Conservation (phyloP, 1,140 invertebrate species). For the Eubasilissa regina region DNA sequence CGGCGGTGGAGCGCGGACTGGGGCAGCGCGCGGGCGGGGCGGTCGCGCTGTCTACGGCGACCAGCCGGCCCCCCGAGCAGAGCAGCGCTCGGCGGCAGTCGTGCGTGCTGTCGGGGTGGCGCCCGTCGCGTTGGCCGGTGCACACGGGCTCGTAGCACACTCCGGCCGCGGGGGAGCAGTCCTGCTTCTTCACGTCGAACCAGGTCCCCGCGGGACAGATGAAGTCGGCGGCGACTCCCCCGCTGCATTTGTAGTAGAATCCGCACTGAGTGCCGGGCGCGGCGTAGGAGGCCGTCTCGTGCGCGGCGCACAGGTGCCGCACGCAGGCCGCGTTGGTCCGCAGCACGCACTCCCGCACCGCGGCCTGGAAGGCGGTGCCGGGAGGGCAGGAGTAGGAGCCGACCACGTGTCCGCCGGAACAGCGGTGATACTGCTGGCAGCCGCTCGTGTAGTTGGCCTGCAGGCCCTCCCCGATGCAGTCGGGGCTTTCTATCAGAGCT, state of each 20-base stretch:
- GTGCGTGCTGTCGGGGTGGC: constrained; percentile 63
- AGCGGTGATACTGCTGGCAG: constrained; percentile 50
- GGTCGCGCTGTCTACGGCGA: constrained; percentile 57
- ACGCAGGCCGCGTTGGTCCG: constrained; percentile 64
- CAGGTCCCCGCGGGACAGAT: constrained; percentile 63
- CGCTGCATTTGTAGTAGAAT: constrained; percentile 73
- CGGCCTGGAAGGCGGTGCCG: constrained; percentile 66
- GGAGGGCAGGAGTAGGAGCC: constrained; percentile 64
- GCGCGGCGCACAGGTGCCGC: constrained; percentile 64
- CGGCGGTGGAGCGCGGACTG: constrained; percentile 52
- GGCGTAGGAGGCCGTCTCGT: constrained; percentile 65
- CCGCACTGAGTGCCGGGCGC: constrained; percentile 67
- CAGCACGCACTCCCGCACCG: constrained; percentile 65
- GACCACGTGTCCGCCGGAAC: constrained; percentile 53
- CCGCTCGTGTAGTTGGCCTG: constrained; percentile 46
- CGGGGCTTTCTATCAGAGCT: not conserved
- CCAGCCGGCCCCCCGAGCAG: constrained; percentile 62
- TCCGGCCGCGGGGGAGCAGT: constrained; percentile 54
- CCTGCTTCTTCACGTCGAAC: constrained; percentile 62
- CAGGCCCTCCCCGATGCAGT: constrained; percentile 51
- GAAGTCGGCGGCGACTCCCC: constrained; percentile 65
- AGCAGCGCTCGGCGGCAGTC: constrained; percentile 63
- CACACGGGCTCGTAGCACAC: constrained; percentile 67
- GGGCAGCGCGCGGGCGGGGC: constrained; percentile 49
- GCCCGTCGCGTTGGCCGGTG: constrained; percentile 64